Conservation (phyloP, 2,113 vertebrate species). For the Colius striatus region DNA sequence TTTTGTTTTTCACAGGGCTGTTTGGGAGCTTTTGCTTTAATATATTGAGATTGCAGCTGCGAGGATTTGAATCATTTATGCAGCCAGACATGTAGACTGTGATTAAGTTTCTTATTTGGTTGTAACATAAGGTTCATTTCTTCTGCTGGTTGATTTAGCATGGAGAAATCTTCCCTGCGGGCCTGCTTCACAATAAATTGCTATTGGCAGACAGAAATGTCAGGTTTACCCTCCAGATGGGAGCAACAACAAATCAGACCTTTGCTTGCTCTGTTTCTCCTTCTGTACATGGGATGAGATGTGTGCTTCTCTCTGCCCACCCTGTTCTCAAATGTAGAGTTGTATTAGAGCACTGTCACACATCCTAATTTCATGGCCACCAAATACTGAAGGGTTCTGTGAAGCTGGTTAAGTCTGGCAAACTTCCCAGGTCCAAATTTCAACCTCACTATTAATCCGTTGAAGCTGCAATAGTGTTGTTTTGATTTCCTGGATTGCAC, state of each 20-base stretch:
- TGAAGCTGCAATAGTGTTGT: neutral
- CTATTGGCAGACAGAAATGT: conserved; percentile 66
- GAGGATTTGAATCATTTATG: conserved; percentile 25
- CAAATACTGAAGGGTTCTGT: fast-evolving
- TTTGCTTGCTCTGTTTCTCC: neutral
- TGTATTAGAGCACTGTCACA: fast-evolving
- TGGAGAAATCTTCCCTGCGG: neutral
- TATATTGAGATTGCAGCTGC: neutral
- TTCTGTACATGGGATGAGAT: neutral
- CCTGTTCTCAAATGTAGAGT: neutral
- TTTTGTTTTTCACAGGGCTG: neutral
- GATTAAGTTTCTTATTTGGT: conserved; percentile 2
- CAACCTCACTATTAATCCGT: fast-evolving
- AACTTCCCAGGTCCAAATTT: neutral
- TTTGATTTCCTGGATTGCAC: neutral
- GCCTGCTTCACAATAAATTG: neutral
- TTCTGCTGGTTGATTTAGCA: conserved; percentile 20
- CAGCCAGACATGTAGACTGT: neutral
- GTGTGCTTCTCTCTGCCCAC: neutral
- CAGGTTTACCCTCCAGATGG: conserved; percentile 33
- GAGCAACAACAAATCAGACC: conserved; percentile 9
- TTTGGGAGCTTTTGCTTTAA: neutral
- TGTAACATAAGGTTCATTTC: neutral
- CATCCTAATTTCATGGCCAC: fast-evolving
- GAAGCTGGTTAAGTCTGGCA: neutral